Evolutionary conservation across 2,797 vertebrate genomes (phyloP), one percentile per base, ranked within the genome.

Genomic region (Catostomus latipinnis): DNA sequence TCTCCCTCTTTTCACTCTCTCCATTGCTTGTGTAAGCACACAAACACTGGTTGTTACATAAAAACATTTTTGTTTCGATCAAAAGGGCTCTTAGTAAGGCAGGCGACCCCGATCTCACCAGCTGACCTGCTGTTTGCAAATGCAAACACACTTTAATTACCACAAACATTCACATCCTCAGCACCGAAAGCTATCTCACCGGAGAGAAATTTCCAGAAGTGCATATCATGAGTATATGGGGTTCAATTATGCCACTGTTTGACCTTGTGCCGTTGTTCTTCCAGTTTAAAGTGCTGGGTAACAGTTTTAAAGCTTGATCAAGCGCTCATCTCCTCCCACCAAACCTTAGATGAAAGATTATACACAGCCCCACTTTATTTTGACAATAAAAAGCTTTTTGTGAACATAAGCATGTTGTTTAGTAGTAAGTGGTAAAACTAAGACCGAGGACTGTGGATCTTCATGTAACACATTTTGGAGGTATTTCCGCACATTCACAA

Each of bases 61-160:
- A 80, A 81, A 77, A 61, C 54, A 34, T 77, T 67, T 58, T 53
- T 3, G 13, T 79, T 86, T 83, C 56, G 71, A 85, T 71, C 67
- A 85, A 80, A 79, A 60, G 49, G 61, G 57, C 62, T 66, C 16
- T 80, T 45, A n/a, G 76, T 71, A 57, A 80, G 49, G 43, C 14
- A 76, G 63, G 14, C 5, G 0, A 46, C 60, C 71, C 43, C 13
- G 54, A 60, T 61, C 66, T 58, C 11, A 46, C 22, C n/a, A 57
- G 60, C 73, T 82, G 81, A 82, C 71, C 74, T 6, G 63, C 65
- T 63, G 71, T 84, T 81, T 71, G 54, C 16, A 66, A 82, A 70
- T 62, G 62, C 76, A 87, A 84, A 82, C 72, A 74, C 57, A 45
- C 68, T 80, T 71, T 78, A 80, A 82, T 87, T 73, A 80, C 61